Evolutionary conservation across 1,140 invertebrate species (phyloP), one percentile per base, ranked within the genome.

Genomic region (Stegodyphus dumicola): DNA sequence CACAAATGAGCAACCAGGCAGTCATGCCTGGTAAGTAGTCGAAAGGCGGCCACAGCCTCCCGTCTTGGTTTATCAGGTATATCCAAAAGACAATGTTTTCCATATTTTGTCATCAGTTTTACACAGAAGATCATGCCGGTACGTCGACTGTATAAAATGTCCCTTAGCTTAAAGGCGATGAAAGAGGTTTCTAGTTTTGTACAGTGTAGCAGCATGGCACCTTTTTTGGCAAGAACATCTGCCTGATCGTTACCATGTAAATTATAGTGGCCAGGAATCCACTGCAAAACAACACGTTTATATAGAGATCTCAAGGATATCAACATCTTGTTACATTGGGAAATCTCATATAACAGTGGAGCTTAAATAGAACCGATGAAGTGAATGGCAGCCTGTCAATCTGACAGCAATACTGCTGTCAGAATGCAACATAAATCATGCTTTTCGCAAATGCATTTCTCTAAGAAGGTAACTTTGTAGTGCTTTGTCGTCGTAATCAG

Each of bases 171-270:
- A 67, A n/a, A 9, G 65, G 65, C 0, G n/a, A 17, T 2, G 65
- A 71, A 71, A 71, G 69, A 71, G 69, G 49, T 51, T 7, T 51
- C 18, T 71, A 7, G 3, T 71, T 71, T 71, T 11, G 69, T 71
- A 71, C 69, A 7, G 49, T 67, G 17, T 15, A 13, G 7, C 3
- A 71, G 48, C 9, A 11, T 71, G 7, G 69, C n/a, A 71, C 69
- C 69, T 49, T 71, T 71, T 71, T 48, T 71, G 18, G 18, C 17
- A n/a, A 67, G 65, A 7, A 15, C 3, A 67, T 67, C 65, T 67
- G 17, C 65, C 65, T 67, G 65, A 67, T 67, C 65, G 17, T 67
- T 67, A 15, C 2, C 6, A 67, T 67, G 2, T n/a, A 67, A n/a
- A 18, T 67, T 67, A n/a, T 6, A 67, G 6, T 67, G 65, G 15